Conservation (phyloP, 2,113 vertebrate genomes). For the Sapajus apella region DNA sequence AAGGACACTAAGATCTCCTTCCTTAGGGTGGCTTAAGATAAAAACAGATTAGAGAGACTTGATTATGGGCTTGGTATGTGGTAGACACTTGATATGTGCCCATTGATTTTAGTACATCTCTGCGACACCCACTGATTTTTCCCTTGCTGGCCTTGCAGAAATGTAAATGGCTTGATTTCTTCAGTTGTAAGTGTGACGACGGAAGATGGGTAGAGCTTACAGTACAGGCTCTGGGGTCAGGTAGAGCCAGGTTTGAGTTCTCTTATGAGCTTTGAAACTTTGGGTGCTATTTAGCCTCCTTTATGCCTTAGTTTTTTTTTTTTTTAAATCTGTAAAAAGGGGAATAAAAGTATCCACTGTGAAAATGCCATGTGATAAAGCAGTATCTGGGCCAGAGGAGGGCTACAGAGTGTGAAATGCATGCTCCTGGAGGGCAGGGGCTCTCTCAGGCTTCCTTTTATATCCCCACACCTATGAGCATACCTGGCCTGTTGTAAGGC, state of each 20-base stretch:
- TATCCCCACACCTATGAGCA: not conserved
- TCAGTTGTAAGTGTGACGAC: not conserved
- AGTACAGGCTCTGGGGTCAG: not conserved
- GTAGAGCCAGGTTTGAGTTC: not conserved
- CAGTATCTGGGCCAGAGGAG: not conserved
- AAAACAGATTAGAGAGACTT: not conserved
- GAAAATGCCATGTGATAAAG: not conserved
- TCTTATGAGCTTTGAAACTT: not conserved
- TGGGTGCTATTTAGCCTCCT: not conserved
- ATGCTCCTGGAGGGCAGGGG: too few relatives aligned
- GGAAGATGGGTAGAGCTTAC: not conserved
- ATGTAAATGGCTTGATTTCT: slow-evolving; percentile 21
- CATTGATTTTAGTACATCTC: not conserved
- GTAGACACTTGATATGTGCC: not conserved
- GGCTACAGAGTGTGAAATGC: not conserved
- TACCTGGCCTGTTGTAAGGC: not conserved
- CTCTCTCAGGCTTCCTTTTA: not conserved
- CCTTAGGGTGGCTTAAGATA: not conserved
- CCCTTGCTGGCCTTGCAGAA: slow-evolving; percentile 26
- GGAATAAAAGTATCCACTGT: not conserved
- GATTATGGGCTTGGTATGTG: not conserved
- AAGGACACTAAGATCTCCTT: not conserved
- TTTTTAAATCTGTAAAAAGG: not conserved
- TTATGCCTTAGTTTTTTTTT: not conserved
- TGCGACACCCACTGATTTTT: not conserved